phyloP scores from a whole-genome alignment of 2,797 vertebrate species.

The Crocidura indochinensis region DNA sequence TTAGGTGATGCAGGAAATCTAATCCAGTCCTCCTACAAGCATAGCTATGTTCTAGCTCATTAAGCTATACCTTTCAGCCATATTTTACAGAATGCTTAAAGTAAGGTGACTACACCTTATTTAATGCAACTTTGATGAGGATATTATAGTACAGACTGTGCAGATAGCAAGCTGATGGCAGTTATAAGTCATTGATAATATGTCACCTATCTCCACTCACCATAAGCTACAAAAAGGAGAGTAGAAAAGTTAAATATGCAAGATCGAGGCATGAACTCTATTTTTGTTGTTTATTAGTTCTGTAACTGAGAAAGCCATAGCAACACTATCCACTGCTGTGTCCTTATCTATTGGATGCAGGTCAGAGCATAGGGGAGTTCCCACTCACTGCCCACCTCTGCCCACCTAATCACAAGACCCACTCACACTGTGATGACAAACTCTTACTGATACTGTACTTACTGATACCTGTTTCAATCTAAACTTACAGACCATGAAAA shows the following conservation, averaged over 20 bases:
- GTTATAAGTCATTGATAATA: background rate
- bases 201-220: background rate
- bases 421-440: background rate
- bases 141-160: background rate
- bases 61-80: background rate
- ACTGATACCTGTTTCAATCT: background rate
- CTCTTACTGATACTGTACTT: background rate
- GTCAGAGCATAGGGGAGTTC: background rate
- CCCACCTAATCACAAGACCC: slow-evolving; percentile 35
- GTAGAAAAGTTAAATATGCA: slow-evolving; percentile 7
- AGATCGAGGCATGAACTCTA: slow-evolving; percentile 1
- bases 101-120: background rate
- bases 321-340: background rate
- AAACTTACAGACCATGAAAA: background rate
- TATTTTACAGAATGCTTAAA: background rate
- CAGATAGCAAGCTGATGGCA: slow-evolving; percentile 44
- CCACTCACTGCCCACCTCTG: background rate
- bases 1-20: background rate
- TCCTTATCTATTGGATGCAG: slow-evolving; percentile 41
- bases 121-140: slow-evolving; percentile 24
- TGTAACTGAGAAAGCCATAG: slow-evolving; percentile 1
- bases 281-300: background rate
- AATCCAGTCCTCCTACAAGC: background rate
- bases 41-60: too few relatives aligned
- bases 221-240: slow-evolving; percentile 19